Percentiles rank a stretch among this genome's conserved stretches.
Evolutionary conservation across 2,888 invertebrate species (phyloP).

Genomic region (Thymelicus acteon): DNA sequence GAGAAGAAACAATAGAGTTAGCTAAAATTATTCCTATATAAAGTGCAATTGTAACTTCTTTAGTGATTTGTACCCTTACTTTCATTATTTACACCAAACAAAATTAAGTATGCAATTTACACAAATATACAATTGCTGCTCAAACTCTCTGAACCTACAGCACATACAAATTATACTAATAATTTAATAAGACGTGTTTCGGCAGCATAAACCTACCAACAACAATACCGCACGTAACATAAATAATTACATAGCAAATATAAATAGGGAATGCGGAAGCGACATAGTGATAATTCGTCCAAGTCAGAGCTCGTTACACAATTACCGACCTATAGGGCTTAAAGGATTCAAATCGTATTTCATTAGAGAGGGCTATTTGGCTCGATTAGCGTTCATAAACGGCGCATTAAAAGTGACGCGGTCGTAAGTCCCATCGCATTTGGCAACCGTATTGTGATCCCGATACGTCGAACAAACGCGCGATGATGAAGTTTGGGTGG

Average conservation of each 20-base stretch:
- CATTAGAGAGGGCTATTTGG: conserved; percentile 56
- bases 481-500: conserved; percentile 62
- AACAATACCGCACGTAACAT: too few relatives aligned
- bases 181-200: too few relatives aligned
- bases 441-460: conserved; percentile 79
- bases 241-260: conserved; percentile 11
- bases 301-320: conserved; percentile 40
- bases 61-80: not conserved
- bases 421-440: conserved; percentile 74
- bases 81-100: not conserved
- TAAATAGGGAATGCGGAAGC: conserved; percentile 29
- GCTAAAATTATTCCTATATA: conserved; percentile 11
- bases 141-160: too few relatives aligned
- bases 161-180: too few relatives aligned
- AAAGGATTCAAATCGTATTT: conserved; percentile 57
- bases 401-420: conserved; percentile 75
- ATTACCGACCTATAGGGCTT: conserved; percentile 48
- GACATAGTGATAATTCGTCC: conserved; percentile 16
- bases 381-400: conserved; percentile 66
- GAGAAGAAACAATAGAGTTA: conserved; percentile 21
- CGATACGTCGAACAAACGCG: conserved; percentile 79
- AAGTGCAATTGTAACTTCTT: conserved; percentile 2
- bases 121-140: too few relatives aligned
- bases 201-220: too few relatives aligned
- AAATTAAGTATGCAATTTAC: not conserved